Conservation (phyloP, 2,797 vertebrate genomes). For the Columba guinea region DNA sequence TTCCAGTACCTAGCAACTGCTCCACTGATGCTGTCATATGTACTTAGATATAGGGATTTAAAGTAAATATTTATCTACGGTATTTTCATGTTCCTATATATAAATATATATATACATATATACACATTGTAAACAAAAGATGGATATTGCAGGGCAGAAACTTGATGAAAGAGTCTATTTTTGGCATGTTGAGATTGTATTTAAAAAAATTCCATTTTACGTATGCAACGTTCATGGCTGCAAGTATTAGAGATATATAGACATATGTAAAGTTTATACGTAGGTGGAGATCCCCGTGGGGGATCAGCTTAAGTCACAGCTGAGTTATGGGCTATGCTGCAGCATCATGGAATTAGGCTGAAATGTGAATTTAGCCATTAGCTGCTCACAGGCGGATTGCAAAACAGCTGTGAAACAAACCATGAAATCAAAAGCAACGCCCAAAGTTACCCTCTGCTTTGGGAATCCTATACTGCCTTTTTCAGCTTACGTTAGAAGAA, state of each 20-base stretch:
- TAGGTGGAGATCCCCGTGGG: neutral
- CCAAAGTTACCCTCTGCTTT: neutral
- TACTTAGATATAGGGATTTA: neutral
- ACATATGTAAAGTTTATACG: neutral
- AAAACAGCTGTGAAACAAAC: constrained; percentile 40
- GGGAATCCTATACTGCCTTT: neutral
- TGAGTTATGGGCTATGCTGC: neutral
- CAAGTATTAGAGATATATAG: neutral
- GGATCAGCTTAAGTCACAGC: neutral
- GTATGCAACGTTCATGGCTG: neutral
- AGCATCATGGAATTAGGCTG: neutral
- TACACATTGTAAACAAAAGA: constrained; percentile 8
- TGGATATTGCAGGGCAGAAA: constrained; percentile 31
- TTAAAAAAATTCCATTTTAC: constrained; percentile 31
- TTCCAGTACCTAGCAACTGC: neutral
- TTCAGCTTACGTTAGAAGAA: neutral
- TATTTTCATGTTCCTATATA: constrained; percentile 56
- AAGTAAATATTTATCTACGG: constrained; percentile 49
- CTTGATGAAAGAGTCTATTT: constrained; percentile 60
- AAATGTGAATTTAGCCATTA: constrained; percentile 28
- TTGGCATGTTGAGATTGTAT: constrained; percentile 52
- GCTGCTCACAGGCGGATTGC: constrained; percentile 43
- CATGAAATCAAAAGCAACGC: constrained; percentile 1
- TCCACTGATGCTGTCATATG: neutral
- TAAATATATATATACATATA: neutral